phyloP scores from a whole-genome alignment of 2,113 vertebrate species.

The Otocyon megalotis region DNA sequence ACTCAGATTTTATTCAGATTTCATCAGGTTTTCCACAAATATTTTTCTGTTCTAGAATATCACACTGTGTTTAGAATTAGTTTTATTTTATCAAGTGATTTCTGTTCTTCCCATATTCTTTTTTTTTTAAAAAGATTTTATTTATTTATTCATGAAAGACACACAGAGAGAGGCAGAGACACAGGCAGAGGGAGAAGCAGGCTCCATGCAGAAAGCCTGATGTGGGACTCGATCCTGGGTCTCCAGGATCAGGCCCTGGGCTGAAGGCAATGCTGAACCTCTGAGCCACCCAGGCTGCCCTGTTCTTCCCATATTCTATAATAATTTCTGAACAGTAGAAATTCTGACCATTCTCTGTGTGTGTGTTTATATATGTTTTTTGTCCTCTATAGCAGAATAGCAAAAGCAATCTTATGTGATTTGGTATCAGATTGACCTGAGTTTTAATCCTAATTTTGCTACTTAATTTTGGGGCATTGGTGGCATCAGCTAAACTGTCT shows the following conservation, averaged over 20 bases:
- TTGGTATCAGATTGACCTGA: background rate
- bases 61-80: background rate
- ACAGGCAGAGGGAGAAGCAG: no score
- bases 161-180: no score
- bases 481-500: background rate
- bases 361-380: background rate
- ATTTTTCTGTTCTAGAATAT: background rate
- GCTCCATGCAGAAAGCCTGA: no score
- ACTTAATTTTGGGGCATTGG: background rate
- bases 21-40: background rate
- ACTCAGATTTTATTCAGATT: slow-evolving; percentile 29
- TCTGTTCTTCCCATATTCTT: slow-evolving; percentile 5
- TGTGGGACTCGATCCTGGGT: no score
- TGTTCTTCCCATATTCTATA: background rate
- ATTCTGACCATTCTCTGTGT: background rate
- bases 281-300: no score
- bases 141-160: no score
- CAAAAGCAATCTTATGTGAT: background rate
- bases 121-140: no score
- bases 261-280: no score
- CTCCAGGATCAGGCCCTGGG: no score
- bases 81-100: slow-evolving; percentile 55
- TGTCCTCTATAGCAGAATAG: background rate
- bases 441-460: slow-evolving; percentile 32
- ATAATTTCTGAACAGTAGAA: background rate